These are phyloP conservation scores for Drosophila burlai DNA, from an alignment of 1,140 invertebrate species.

Conservation along the genomic window DNA sequence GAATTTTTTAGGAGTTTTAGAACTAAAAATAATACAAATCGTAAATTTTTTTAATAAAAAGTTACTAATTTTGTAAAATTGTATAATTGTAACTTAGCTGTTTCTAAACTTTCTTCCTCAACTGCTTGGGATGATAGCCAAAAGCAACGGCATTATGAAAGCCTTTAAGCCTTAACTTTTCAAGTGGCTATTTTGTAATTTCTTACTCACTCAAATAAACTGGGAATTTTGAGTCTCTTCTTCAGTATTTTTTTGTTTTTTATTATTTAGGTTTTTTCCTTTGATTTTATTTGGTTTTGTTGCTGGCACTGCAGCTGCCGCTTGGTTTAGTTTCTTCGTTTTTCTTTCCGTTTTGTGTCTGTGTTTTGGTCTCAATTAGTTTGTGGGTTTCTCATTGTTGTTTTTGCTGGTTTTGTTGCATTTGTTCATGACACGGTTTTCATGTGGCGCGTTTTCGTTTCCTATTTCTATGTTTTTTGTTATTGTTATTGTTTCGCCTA, in stretches of 20 bases:
- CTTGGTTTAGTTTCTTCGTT: constrained; percentile 60
- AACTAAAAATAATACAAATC: too few species aligned
- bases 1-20: too few species aligned
- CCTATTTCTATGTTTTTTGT: constrained; percentile 64
- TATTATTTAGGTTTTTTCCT: constrained; percentile 14
- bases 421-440: constrained; percentile 82
- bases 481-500: constrained; percentile 49
- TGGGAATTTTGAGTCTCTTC: constrained; percentile 52
- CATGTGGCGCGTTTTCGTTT: constrained; percentile 78
- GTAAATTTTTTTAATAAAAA: too few species aligned
- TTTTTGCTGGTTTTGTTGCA: constrained; percentile 71
- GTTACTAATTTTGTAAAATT: too few species aligned
- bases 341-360: constrained; percentile 53
- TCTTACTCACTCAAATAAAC: constrained; percentile 66
- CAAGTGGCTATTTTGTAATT: constrained; percentile 69
- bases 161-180: constrained; percentile 52
- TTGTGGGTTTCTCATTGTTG: constrained; percentile 56
- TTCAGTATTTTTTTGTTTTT: constrained; percentile 39
- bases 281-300: constrained; percentile 30
- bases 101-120: neutral
- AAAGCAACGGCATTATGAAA: constrained; percentile 51
- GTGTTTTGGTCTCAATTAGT: constrained; percentile 54
- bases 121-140: constrained; percentile 21
- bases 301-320: constrained; percentile 30
- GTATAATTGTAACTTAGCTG: neutral